phyloP scores from a whole-genome alignment of 2,888 invertebrate species.

The Notocelia uddmanniana region DNA sequence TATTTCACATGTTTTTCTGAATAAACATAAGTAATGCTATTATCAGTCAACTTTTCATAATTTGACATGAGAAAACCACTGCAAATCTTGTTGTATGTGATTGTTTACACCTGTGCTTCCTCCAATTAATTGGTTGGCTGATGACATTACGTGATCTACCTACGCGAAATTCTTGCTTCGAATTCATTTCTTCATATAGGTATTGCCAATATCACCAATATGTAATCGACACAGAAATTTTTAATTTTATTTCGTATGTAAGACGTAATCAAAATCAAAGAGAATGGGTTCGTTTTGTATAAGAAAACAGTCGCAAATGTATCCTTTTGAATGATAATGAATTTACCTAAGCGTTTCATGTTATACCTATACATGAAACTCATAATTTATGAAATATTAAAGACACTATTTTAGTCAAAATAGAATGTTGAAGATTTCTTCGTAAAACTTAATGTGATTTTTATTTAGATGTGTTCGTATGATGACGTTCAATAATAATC shows the following conservation, averaged over 20 bases:
- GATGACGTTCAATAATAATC: not conserved
- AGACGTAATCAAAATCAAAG: not conserved
- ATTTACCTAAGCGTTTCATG: not conserved
- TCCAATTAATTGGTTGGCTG: not conserved
- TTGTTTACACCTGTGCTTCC: not conserved
- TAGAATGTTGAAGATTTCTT: too few relatives aligned
- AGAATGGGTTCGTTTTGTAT: not conserved
- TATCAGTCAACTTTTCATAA: not conserved
- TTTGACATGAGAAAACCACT: not conserved
- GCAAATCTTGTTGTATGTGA: not conserved
- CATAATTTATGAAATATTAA: not conserved
- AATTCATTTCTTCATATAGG: slow-evolving; percentile 25
- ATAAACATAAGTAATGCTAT: not conserved
- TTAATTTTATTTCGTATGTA: not conserved
- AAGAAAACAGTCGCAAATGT: not conserved
- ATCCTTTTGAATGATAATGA: not conserved
- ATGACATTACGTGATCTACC: slow-evolving; percentile 15
- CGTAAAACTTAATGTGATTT: not conserved
- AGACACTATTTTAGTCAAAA: not conserved
- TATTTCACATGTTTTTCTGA: too few relatives aligned
- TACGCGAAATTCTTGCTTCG: slow-evolving; percentile 12
- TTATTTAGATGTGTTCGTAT: not conserved
- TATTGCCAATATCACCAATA: slow-evolving; percentile 3
- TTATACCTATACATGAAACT: too few relatives aligned
- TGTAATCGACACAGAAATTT: slow-evolving; percentile 15